These are phyloP conservation scores for Drosophila monieri DNA, from an alignment of 2,888 invertebrate species.

Conservation along the genomic window DNA sequence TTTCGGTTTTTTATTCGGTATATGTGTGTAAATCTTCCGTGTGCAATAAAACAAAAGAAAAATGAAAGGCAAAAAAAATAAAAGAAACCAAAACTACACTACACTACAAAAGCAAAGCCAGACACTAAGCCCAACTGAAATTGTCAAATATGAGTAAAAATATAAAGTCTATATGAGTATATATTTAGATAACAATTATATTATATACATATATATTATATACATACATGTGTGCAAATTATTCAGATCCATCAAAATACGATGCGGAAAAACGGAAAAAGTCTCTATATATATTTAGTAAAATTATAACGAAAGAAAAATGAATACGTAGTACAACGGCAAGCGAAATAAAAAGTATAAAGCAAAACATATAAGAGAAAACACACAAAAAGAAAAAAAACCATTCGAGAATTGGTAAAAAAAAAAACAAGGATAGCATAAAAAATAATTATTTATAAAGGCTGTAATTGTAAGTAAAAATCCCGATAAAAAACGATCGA, in stretches of 20 bases:
- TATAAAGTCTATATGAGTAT: constrained; percentile 71
- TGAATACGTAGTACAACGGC: constrained; percentile 81
- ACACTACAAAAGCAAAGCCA: constrained; percentile 69
- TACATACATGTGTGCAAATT: constrained; percentile 75
- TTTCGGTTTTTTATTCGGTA: constrained; percentile 61
- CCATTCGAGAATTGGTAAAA: constrained; percentile 31
- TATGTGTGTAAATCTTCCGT: constrained; percentile 74
- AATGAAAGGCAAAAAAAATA: constrained; percentile 19
- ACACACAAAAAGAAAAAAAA: constrained; percentile 24
- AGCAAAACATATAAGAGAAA: constrained; percentile 44
- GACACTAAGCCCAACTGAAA: constrained; percentile 78
- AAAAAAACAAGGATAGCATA: constrained; percentile 50
- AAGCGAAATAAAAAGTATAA: constrained; percentile 78
- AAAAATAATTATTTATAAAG: constrained; percentile 82
- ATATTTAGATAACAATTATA: constrained; percentile 79
- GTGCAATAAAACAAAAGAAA: constrained; percentile 57
- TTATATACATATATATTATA: constrained; percentile 64
- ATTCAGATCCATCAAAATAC: constrained; percentile 69
- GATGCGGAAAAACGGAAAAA: constrained; percentile 47
- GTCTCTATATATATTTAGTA: constrained; percentile 69
- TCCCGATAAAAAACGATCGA: constrained; percentile 43
- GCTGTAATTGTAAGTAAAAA: constrained; percentile 84
- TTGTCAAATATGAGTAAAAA: constrained; percentile 70
- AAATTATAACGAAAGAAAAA: constrained; percentile 67
- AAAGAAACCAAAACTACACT: constrained; percentile 53